Base-by-base conservation (phyloP, 2,888 invertebrate genomes). In the Drosophila borborema region DNA sequence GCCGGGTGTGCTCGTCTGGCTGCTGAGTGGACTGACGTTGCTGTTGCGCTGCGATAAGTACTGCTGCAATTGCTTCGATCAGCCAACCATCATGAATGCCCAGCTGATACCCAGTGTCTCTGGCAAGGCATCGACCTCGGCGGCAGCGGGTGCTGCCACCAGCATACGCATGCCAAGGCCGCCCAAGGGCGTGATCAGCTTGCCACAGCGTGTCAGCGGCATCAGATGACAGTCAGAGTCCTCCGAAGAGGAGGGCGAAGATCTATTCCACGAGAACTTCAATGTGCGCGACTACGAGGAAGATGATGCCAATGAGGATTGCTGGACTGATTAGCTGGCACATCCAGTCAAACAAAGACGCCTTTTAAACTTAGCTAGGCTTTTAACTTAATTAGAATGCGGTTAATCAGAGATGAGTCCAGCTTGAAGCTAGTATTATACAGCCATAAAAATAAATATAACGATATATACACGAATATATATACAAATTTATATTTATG, bases 171-270 rank as follows among this genome's bases (percentile, higher is more conserved):
- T 93, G 80, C 92, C 86, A 8, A 77, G 91, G 7, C 91, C 92
- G 40, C 92, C 92, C 8, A 92, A 91, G 69, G 86, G 90, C 34
- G 81, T 91, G 55, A 80, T 92, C 46, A 86, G 91, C 10, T 79
- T 92, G 74, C 90, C 92, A 34, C 91, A 91, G 18, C 89, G 85
- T 4, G 72, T 92, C 12, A 85, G 81, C 62, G 81, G 80, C 1
- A 72, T 89, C n/a, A 93, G 93, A 91, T 93, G 93, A 93, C 93
- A 93, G 64, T 91, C 91, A 18, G 92, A 93, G 77, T 92, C 92
- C 86, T 93, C 93, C 60, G 92, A 91, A 55, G 92, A 92, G 49
- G 93, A 92, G 76, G 92, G 92, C 81, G 93, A 92, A 58, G 91
- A 93, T 70, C 82, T 92, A 60, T 91, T 91, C 73, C 91, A 93